These are phyloP conservation scores for Chloebia gouldiae DNA, from an alignment of 2,113 vertebrate genomes.

Conservation along the genomic window DNA sequence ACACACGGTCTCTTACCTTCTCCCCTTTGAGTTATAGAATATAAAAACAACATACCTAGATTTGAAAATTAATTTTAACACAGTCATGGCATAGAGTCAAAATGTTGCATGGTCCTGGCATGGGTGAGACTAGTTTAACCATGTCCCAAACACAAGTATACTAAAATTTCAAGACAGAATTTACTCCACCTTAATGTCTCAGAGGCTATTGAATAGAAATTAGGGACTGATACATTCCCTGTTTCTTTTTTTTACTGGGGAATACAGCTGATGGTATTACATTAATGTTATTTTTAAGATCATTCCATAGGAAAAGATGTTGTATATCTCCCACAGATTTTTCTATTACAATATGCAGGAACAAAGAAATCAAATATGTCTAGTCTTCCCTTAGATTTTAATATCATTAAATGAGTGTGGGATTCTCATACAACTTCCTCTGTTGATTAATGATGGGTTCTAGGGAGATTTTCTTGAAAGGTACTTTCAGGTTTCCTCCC, in stretches of 20 bases:
- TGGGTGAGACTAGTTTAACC: neutral
- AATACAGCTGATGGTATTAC: neutral
- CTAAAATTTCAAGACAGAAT: neutral
- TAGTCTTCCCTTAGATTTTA: neutral
- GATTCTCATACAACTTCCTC: neutral
- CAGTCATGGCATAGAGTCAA: neutral
- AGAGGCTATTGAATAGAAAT: neutral
- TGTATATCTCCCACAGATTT: neutral
- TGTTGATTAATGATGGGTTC: neutral
- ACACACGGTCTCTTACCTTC: neutral
- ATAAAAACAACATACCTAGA: neutral
- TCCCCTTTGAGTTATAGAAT: neutral
- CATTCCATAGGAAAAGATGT: neutral
- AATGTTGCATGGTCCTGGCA: neutral
- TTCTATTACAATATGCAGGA: neutral
- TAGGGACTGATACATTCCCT: neutral
- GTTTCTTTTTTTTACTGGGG: neutral
- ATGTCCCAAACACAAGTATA: neutral
- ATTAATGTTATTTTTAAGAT: neutral
- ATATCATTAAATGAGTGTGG: neutral
- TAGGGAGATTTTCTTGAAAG: neutral
- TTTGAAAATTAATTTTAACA: neutral
- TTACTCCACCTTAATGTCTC: neutral
- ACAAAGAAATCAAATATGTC: neutral
- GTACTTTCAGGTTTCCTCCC: neutral